A percentile compares a stretch with the other conserved stretches of the same genome.
phyloP scores from a whole-genome alignment of 2,888 invertebrate species.

The Xylophagus ater region DNA sequence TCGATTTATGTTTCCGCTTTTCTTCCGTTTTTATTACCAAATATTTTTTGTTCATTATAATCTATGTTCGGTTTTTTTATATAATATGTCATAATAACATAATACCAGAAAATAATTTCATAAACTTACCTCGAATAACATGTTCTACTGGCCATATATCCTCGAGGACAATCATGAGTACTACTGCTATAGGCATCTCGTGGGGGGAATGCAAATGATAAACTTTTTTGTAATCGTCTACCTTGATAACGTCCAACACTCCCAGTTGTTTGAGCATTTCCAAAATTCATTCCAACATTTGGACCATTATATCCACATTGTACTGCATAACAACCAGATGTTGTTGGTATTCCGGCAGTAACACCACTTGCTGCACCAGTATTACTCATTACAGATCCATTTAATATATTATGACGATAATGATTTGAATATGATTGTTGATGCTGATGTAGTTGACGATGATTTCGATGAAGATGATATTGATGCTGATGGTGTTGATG shows the following conservation, averaged over 20 bases:
- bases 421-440: slow-evolving; percentile 19
- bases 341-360: slow-evolving; percentile 21
- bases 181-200: slow-evolving; percentile 30
- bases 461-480: slow-evolving; percentile 16
- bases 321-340: slow-evolving; percentile 23
- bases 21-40: too few species aligned
- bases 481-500: slow-evolving; percentile 20
- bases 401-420: slow-evolving; percentile 16
- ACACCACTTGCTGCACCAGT: slow-evolving; percentile 47
- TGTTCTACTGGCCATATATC: slow-evolving; percentile 9
- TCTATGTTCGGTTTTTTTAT: too few species aligned
- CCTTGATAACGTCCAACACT: slow-evolving; percentile 33
- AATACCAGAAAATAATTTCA: background rate
- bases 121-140: slow-evolving; percentile 19
- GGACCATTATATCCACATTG: slow-evolving; percentile 11
- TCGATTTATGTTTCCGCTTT: too few species aligned
- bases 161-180: slow-evolving; percentile 24
- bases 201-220: slow-evolving; percentile 36
- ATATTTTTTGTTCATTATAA: too few species aligned
- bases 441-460: slow-evolving; percentile 28
- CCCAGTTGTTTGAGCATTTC: slow-evolving; percentile 18
- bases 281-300: slow-evolving; percentile 7
- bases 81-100: background rate
- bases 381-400: slow-evolving; percentile 31
- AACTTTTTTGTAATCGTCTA: slow-evolving; percentile 35